Percentiles rank a stretch among this genome's conserved stretches.
These are phyloP conservation scores for Chrysemys picta DNA, from an alignment of 2,113 vertebrate species.

Conservation along the genomic window DNA sequence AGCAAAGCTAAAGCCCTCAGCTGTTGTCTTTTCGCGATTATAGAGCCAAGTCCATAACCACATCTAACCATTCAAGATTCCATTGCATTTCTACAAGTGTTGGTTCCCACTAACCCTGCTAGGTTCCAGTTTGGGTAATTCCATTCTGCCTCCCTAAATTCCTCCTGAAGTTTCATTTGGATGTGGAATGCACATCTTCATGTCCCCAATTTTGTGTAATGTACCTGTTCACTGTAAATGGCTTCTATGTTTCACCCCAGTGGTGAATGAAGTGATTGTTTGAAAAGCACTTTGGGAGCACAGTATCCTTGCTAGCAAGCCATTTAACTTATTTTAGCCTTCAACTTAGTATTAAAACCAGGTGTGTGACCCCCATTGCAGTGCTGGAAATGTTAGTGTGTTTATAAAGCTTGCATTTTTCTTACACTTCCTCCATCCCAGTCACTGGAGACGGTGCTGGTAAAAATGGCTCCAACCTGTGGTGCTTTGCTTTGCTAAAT, in stretches of 20 bases:
- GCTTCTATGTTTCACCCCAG: neutral
- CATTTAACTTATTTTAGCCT: neutral
- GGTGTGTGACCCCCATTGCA: neutral
- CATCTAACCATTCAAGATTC: neutral
- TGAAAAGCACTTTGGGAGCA: neutral
- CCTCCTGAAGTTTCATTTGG: too few species aligned
- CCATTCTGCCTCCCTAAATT: neutral
- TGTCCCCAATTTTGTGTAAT: neutral
- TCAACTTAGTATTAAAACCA: neutral
- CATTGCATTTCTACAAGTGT: neutral
- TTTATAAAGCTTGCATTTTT: neutral
- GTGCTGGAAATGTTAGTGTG: neutral
- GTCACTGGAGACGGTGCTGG: neutral
- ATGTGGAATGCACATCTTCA: neutral
- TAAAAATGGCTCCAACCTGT: neutral
- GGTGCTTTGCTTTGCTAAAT: neutral
- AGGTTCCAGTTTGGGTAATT: neutral
- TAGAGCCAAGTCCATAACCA: neutral
- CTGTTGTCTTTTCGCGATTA: neutral
- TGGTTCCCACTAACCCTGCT: neutral
- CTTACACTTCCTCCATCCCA: rapidly evolving
- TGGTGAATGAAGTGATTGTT: too few species aligned
- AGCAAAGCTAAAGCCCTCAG: too few species aligned
- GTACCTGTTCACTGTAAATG: neutral
- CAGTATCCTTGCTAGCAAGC: rapidly evolving